A percentile compares a stretch with the other conserved stretches of the same genome.
Conservation (phyloP, 2,888 invertebrate species). For the Macroteleia sp. region DNA sequence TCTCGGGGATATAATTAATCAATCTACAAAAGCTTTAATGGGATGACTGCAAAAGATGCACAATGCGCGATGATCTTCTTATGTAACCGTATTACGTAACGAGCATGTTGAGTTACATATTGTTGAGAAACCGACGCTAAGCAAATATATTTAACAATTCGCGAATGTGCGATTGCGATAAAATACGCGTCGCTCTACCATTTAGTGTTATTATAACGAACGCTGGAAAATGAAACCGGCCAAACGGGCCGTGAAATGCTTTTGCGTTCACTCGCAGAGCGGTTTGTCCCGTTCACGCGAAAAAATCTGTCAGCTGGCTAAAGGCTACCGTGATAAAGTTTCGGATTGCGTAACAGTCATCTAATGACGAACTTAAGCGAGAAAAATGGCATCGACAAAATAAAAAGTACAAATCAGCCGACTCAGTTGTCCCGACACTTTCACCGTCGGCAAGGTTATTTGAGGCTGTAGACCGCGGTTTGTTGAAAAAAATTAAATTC, state of each 20-base stretch:
- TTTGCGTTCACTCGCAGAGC: slow-evolving; percentile 37
- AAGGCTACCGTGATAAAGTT: slow-evolving; percentile 36
- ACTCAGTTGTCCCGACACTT: slow-evolving; percentile 31
- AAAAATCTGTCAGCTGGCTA: slow-evolving; percentile 13
- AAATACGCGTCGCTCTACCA: slow-evolving; percentile 29
- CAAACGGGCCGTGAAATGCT: slow-evolving; percentile 38
- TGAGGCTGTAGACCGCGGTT: slow-evolving; percentile 1
- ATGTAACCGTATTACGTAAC: slow-evolving; percentile 25
- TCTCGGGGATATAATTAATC: neutral
- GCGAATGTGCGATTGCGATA: slow-evolving; percentile 40
- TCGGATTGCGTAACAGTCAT: slow-evolving; percentile 37
- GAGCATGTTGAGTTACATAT: slow-evolving; percentile 18
- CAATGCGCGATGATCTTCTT: slow-evolving; percentile 19
- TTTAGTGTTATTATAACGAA: slow-evolving; percentile 40
- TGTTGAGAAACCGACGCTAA: slow-evolving; percentile 35
- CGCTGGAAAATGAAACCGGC: slow-evolving; percentile 43
- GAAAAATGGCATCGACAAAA: slow-evolving; percentile 22
- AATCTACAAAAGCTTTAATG: neutral
- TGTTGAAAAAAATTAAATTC: slow-evolving; percentile 1
- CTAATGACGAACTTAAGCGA: slow-evolving; percentile 43
- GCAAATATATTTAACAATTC: slow-evolving; percentile 40
- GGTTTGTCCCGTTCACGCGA: slow-evolving; percentile 10
- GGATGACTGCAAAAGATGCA: neutral
- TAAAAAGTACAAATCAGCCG: slow-evolving; percentile 27
- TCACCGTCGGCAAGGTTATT: slow-evolving; percentile 41